Evolutionary conservation across 2,113 vertebrate genomes (phyloP), one percentile per base, ranked within the genome.

Genomic region (Neopipo cinnamomea): DNA sequence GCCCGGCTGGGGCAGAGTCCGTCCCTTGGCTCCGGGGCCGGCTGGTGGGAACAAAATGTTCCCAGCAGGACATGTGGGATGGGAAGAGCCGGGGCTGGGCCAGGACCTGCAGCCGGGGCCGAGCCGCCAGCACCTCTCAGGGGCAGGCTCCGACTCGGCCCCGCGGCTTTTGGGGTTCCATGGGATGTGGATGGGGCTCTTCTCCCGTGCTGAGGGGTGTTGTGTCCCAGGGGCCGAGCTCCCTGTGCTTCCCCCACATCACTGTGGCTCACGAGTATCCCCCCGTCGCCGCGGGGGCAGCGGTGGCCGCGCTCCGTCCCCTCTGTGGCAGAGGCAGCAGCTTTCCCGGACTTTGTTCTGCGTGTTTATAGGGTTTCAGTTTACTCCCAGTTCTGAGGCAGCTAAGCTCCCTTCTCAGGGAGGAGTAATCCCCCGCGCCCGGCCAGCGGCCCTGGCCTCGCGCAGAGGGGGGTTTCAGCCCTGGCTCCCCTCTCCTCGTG

Each of bases 11-110:
- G 88, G 93, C 93, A 87, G 93, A 67, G 95, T 68, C 93, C 18
- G 6, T 52, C 88, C 92, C 88, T 91, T 92, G 95, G 96, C 95
- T 96, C 70, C 1, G 1, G 78, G 76, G 56, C 61, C 0, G 20
- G 56, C 61, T 81, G 89, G 37, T 85, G 96, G 92, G 96, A 96
- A 94, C 95, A 89, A 10, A 89, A 73, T 87, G 95, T 96, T 96
- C 96, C 91, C 91, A 52, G 76, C 83, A 70, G 89, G 89, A 86
- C 9, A 0, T 16, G 75, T 37, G 52, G 90, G 90, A 65, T 44
- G 78, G 92, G 89, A 80, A 85, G 88, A 73, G 63, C 71, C 27
- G 1, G 6, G 5, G 11, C 76, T 4, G 35, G 68, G 62, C 89
- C 75, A 31, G 93, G 67, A 87, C 50, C 88, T 44, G 1, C 14